phyloP scores from a whole-genome alignment of 2,113 vertebrate genomes.

The Bufo gargarizans region DNA sequence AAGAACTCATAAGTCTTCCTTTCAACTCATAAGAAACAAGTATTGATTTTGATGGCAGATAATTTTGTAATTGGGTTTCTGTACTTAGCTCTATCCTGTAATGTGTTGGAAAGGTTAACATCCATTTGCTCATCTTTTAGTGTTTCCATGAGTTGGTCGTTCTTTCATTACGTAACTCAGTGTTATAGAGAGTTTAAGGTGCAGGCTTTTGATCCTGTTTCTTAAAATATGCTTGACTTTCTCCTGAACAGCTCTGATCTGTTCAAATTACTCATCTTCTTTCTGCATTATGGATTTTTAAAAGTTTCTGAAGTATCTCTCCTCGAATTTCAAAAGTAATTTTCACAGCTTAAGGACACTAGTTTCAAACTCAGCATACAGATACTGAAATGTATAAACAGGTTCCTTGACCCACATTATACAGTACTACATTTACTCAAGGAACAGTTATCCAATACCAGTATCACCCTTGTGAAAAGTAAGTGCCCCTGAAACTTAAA shows the following conservation, averaged over 20 bases:
- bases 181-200: background rate
- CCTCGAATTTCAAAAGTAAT: background rate
- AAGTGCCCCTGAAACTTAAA: background rate
- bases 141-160: background rate
- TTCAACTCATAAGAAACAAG: background rate
- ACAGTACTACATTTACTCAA: background rate
- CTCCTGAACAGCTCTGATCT: background rate
- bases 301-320: background rate
- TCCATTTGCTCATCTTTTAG: background rate
- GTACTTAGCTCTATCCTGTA: background rate
- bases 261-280: background rate
- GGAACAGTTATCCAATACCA: background rate
- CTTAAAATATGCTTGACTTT: background rate
- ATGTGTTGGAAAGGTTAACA: background rate
- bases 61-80: conserved; percentile 12
- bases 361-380: background rate
- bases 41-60: conserved; percentile 6
- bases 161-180: background rate
- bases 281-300: background rate
- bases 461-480: background rate
- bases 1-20: background rate
- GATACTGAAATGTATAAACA: background rate
- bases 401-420: background rate
- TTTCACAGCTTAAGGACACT: background rate
- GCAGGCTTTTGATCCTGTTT: background rate